Evolutionary conservation across 1,140 invertebrate species (phyloP).

Genomic region (Aphaenogaster floridana): DNA sequence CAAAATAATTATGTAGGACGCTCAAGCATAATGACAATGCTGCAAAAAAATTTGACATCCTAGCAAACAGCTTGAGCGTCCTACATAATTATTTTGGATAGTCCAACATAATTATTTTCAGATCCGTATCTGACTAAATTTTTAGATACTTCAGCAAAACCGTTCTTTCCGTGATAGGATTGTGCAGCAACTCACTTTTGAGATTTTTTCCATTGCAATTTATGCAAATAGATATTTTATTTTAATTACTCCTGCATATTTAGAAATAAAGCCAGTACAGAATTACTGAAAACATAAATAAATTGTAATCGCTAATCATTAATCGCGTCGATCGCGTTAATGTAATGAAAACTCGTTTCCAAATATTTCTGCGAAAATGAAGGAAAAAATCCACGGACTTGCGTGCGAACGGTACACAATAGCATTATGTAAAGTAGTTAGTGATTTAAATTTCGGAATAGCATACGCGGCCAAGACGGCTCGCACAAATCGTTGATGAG

Average conservation of each 20-base stretch:
- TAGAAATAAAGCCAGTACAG: background rate
- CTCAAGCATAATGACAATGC: no score
- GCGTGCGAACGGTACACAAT: conserved; percentile 30
- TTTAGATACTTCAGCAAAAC: no score
- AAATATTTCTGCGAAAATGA: conserved; percentile 22
- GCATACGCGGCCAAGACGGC: conserved; percentile 18
- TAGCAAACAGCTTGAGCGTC: no score
- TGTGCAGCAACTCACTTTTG: background rate
- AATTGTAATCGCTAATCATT: background rate
- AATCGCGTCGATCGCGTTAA: background rate
- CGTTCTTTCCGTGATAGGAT: background rate
- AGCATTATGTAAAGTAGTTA: conserved; percentile 49
- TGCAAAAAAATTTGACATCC: no score
- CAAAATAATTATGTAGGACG: no score
- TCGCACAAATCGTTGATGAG: conserved; percentile 63
- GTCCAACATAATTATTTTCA: no score
- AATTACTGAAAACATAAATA: background rate
- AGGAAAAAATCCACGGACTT: background rate
- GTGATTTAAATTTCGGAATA: conserved; percentile 52
- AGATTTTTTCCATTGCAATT: background rate
- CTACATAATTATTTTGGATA: no score
- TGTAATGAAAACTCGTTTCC: background rate
- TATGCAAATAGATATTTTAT: background rate
- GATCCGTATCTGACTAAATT: no score
- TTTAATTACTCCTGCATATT: background rate